A percentile compares a stretch with the other conserved stretches of the same genome.
phyloP scores from a whole-genome alignment of 1,140 invertebrate genomes.

The Heliconius hermathena region DNA sequence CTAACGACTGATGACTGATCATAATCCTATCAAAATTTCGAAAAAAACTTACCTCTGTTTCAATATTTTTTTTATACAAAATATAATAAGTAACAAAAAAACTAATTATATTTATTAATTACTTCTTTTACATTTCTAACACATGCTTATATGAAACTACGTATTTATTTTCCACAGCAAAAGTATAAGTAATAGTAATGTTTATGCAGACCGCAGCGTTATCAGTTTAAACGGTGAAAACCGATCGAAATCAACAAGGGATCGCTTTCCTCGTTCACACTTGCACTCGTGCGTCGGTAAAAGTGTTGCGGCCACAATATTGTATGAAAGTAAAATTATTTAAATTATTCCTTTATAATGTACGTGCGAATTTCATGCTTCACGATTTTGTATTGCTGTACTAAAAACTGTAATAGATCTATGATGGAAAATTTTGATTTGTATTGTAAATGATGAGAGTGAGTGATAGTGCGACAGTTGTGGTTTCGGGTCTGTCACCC shows the following conservation, averaged over 20 bases:
- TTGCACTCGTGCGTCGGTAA: constrained; percentile 1
- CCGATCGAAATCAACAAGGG: constrained; percentile 17
- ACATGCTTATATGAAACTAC: background rate
- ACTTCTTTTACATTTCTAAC: background rate
- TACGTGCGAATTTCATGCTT: background rate
- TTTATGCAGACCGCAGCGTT: constrained; percentile 18
- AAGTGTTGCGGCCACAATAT: background rate
- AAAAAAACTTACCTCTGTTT: too few species aligned
- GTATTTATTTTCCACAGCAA: background rate
- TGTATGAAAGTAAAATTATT: constrained; percentile 5
- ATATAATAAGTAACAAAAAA: background rate
- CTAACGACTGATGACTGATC: too few species aligned
- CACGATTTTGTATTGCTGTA: background rate
- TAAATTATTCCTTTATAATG: constrained; percentile 10
- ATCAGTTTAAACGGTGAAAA: constrained; percentile 23
- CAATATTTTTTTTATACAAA: too few species aligned
- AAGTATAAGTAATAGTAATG: constrained; percentile 11
- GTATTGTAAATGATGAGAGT: too few species aligned
- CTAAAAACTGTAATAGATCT: background rate
- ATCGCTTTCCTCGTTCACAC: constrained; percentile 16
- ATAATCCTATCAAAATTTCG: too few species aligned
- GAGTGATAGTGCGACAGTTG: too few species aligned
- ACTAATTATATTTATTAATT: background rate
- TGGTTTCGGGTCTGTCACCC: too few species aligned
- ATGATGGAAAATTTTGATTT: background rate